Evolutionary conservation across 2,113 vertebrate species (phyloP).

Genomic region (Pipra filicauda): DNA sequence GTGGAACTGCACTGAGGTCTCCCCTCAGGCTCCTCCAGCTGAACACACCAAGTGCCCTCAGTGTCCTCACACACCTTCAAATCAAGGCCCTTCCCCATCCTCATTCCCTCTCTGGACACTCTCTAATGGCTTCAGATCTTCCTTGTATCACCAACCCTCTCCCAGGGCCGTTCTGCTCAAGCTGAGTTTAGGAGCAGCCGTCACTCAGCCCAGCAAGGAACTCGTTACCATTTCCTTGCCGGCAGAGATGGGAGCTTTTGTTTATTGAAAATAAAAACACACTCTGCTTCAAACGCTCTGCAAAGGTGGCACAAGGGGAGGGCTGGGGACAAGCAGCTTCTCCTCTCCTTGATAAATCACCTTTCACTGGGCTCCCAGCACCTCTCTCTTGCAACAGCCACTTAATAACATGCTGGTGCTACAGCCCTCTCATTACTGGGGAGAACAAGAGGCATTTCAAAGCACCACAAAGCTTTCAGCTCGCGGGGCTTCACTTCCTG

Average conservation of each 20-base stretch:
- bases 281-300: neutral
- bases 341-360: constrained; percentile 19
- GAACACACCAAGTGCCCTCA: neutral
- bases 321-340: neutral
- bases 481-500: neutral
- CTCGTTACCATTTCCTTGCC: neutral
- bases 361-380: neutral
- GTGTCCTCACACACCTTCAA: neutral
- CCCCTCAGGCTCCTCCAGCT: neutral
- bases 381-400: neutral
- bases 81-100: too few relatives aligned
- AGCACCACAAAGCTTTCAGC: neutral
- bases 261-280: constrained; percentile 22
- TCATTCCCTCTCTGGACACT: neutral
- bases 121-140: neutral
- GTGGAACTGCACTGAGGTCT: neutral
- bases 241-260: neutral
- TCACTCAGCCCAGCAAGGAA: neutral
- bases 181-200: rapidly evolving
- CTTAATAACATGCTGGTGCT: neutral
- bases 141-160: neutral
- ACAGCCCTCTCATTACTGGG: neutral
- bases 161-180: neutral
- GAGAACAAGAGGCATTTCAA: neutral
- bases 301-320: neutral